Evolutionary conservation across 2,888 invertebrate genomes (phyloP), one percentile per base, ranked within the genome.

Genomic region (Watsonalla cultraria): DNA sequence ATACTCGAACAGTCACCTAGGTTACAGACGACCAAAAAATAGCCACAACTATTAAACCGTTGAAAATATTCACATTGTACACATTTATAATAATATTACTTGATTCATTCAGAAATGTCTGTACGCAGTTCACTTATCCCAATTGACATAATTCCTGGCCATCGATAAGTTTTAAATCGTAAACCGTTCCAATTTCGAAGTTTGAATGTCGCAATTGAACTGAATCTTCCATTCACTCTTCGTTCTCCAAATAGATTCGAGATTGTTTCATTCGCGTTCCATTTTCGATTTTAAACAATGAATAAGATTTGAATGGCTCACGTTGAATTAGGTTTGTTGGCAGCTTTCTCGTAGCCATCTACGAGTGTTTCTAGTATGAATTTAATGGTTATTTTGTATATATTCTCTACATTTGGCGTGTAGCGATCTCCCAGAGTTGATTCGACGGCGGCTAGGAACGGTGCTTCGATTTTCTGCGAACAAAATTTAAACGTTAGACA

Each of bases 301-400:
- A 13, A 34, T 60, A 54, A 59, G 62, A 54, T 59, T 60, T 58
- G 59, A 56, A 56, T 58, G 62, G 76, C 74, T 82, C 82, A 85
- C 84, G 85, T 47, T 45, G 70, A 69, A 54, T 76, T 76, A 0
- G 75, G 60, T 52, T 74, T 78, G 59, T 74, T 82, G 45, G 83
- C 86, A 35, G 82, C 86, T 53, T 84, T 86, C 70, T 96, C 94
- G 84, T 92, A 97, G 54, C 97, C 97, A 68, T 94, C 94, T 66
- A 96, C 92, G 69, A 97, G 92, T 15, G 96, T 96, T 82, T 96
- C 94, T 79, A 98, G 93, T 67, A 98, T 97, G 83, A 97, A 96
- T 82, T 96, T 95, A 79, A 97, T 97, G 63, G 97, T 96, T 71
- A 96, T 94, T 89, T 95, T 95, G 92, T 98, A 98, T 73, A 97